These are phyloP conservation scores for Epirrhoe alternata DNA, from an alignment of 2,888 invertebrate species.

Conservation along the genomic window DNA sequence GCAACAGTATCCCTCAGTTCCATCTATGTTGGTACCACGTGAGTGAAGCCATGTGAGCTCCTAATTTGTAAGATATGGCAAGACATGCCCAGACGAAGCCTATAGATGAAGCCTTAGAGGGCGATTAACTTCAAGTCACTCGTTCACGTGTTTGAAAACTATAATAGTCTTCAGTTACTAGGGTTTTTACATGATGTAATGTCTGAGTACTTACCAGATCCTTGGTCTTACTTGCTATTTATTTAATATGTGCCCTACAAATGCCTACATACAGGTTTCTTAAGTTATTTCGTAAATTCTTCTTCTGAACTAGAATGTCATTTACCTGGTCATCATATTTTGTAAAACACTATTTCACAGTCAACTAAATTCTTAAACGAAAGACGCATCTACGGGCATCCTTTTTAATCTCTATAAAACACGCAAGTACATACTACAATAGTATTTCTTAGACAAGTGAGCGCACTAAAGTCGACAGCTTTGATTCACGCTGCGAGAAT, in stretches of 20 bases:
- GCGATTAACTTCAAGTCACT: neutral
- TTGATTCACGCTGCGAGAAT: conserved; percentile 36
- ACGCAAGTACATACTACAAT: conserved; percentile 26
- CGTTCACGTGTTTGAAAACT: neutral
- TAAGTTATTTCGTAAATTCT: too few species aligned
- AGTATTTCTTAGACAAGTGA: conserved; percentile 44
- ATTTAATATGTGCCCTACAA: too few species aligned
- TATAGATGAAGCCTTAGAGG: neutral
- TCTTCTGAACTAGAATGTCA: too few species aligned
- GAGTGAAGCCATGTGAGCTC: neutral
- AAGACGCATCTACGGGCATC: conserved; percentile 7
- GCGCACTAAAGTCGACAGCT: conserved; percentile 56
- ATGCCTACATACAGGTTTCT: too few species aligned
- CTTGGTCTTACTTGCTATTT: too few species aligned
- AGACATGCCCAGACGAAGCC: neutral
- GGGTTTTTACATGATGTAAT: neutral
- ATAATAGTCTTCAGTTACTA: neutral
- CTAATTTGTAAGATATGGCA: neutral
- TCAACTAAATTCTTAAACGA: neutral
- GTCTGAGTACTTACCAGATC: too few species aligned
- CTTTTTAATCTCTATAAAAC: conserved; percentile 7
- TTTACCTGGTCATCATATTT: too few species aligned
- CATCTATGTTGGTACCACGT: too few species aligned
- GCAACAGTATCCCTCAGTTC: too few species aligned
- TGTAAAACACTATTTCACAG: too few species aligned